These are phyloP conservation scores for Rhagologus leucostigma DNA, from an alignment of 2,113 vertebrate species.

Conservation along the genomic window DNA sequence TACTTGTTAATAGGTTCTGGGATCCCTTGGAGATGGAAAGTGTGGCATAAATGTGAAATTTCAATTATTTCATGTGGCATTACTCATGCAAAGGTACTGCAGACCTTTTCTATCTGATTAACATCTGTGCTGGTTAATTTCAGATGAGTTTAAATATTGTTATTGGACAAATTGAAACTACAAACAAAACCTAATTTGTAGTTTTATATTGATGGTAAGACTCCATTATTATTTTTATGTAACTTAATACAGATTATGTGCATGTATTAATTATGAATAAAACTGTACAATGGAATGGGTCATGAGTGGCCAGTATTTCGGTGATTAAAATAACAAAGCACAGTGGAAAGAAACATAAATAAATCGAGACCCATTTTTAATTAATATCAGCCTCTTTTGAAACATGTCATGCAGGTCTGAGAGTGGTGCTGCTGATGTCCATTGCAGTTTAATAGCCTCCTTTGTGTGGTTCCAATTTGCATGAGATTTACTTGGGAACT, in stretches of 20 bases:
- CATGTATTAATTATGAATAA: not conserved
- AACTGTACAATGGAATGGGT: not conserved
- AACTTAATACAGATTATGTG: not conserved
- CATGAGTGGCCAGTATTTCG: not conserved
- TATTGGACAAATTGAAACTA: conserved; percentile 38
- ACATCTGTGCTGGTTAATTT: conserved; percentile 5
- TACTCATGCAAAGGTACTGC: not conserved
- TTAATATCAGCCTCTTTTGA: conserved; percentile 19
- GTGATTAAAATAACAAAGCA: conserved; percentile 36
- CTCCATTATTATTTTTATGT: conserved; percentile 1
- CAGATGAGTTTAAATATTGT: not conserved
- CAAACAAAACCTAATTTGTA: conserved; percentile 27
- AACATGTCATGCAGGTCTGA: not conserved
- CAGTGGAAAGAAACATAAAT: conserved; percentile 17
- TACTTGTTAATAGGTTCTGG: not conserved
- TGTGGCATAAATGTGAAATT: conserved; percentile 16
- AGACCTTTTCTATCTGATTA: not conserved
- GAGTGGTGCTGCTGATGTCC: not conserved
- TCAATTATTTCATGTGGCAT: not conserved
- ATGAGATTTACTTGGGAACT: conserved; percentile 36
- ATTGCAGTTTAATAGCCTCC: conserved; percentile 17
- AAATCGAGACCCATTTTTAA: not conserved
- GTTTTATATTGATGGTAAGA: conserved; percentile 13
- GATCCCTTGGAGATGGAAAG: conserved; percentile 12
- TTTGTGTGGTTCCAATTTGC: conserved; percentile 54